Conservation (phyloP, 2,113 vertebrate species). For the Lampris incognitus region DNA sequence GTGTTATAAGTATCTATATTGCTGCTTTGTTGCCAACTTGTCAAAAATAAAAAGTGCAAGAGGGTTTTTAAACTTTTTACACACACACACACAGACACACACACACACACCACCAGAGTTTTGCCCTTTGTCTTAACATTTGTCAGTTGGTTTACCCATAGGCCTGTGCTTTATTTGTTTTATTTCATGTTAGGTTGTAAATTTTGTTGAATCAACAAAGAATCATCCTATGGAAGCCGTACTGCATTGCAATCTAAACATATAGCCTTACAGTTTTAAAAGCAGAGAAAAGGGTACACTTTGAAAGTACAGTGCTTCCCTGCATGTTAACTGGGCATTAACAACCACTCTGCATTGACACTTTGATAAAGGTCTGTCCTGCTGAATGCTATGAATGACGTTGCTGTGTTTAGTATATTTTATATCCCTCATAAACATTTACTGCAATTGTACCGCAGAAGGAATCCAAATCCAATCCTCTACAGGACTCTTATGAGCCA, state of each 20-base stretch:
- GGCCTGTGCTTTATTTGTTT: conserved; percentile 49
- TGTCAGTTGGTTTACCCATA: conserved; percentile 53
- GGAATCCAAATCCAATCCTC: conserved; percentile 62
- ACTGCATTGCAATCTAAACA: conserved; percentile 60
- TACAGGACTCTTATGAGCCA: conserved; percentile 70
- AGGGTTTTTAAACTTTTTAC: conserved; percentile 41
- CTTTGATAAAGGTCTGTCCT: conserved; percentile 80
- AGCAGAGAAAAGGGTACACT: conserved; percentile 77
- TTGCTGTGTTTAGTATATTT: conserved; percentile 82
- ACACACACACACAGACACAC: conserved; percentile 14
- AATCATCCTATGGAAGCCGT: conserved; percentile 50
- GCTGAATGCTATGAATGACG: conserved; percentile 78
- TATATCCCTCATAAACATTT: conserved; percentile 77
- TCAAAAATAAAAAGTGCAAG: conserved; percentile 61
- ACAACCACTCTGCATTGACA: conserved; percentile 83
- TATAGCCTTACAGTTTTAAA: conserved; percentile 89
- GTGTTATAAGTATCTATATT: conserved; percentile 73
- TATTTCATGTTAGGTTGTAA: conserved; percentile 80
- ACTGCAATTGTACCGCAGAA: conserved; percentile 65
- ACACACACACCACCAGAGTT: conserved; percentile 24
- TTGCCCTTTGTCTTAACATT: conserved; percentile 72
- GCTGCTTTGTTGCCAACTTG: conserved; percentile 72
- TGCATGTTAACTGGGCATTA: conserved; percentile 89
- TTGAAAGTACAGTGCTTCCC: conserved; percentile 75
- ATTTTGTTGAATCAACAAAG: conserved; percentile 81